These are phyloP conservation scores for Magallana nippona DNA, from an alignment of 2,888 invertebrate genomes.

Conservation along the genomic window DNA sequence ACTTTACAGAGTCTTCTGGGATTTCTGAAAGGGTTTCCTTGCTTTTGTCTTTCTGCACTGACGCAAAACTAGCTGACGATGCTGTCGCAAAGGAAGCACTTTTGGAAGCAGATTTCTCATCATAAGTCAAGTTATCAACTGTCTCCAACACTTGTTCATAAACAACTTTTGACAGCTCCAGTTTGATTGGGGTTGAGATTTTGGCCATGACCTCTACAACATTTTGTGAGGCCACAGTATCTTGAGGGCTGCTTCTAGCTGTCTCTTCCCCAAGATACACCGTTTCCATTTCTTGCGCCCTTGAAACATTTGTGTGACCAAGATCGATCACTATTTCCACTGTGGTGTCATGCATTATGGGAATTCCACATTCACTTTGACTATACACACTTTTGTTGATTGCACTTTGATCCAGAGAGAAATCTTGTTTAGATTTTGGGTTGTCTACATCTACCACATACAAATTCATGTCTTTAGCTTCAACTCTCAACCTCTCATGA, in stretches of 20 bases:
- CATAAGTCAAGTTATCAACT: slow-evolving; percentile 75
- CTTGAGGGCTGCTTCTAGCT: background rate
- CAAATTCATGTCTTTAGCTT: slow-evolving; percentile 90
- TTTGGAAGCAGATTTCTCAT: slow-evolving; percentile 45
- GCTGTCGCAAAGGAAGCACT: slow-evolving; percentile 22
- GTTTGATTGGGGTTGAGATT: slow-evolving; percentile 90
- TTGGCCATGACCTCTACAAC: slow-evolving; percentile 85
- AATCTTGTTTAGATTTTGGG: slow-evolving; percentile 38
- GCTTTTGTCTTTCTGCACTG: slow-evolving; percentile 15
- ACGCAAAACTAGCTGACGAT: background rate
- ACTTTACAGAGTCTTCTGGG: background rate
- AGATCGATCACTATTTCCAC: slow-evolving; percentile 86
- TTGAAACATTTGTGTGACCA: slow-evolving; percentile 64
- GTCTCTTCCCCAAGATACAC: slow-evolving; percentile 42
- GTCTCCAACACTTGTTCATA: slow-evolving; percentile 90
- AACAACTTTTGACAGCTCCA: slow-evolving; percentile 91
- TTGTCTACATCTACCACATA: slow-evolving; percentile 87
- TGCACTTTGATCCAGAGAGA: slow-evolving; percentile 18
- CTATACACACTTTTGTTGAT: slow-evolving; percentile 51
- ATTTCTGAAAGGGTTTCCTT: background rate
- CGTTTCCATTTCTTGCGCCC: slow-evolving; percentile 51
- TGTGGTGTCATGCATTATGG: slow-evolving; percentile 93
- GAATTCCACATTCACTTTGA: slow-evolving; percentile 87
- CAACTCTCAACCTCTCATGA: slow-evolving; percentile 56
- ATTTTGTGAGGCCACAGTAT: background rate